A percentile compares a stretch with the other conserved stretches of the same genome.
Evolutionary conservation across 2,797 vertebrate genomes (phyloP).

Genomic region (Acipenser oxyrinchus): DNA sequence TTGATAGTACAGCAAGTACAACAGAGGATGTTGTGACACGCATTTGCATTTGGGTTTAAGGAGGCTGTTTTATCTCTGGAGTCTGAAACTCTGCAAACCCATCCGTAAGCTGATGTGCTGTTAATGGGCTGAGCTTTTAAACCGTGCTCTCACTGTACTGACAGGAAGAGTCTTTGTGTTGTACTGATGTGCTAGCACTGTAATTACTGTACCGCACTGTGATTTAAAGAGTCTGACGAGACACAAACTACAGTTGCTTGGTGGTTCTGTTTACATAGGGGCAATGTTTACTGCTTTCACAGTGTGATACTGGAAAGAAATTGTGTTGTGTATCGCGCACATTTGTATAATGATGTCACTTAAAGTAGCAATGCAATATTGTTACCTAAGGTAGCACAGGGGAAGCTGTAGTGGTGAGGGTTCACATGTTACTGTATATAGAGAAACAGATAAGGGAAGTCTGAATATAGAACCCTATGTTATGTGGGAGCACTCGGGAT

Average conservation of each 20-base stretch:
- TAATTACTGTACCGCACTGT: conserved; percentile 9
- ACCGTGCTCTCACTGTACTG: conserved; percentile 15
- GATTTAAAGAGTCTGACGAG: background rate
- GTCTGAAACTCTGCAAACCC: conserved; percentile 19
- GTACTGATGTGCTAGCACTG: conserved; percentile 18
- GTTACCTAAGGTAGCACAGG: background rate
- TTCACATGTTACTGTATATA: background rate
- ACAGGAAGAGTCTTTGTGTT: conserved; percentile 25
- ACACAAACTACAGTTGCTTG: background rate
- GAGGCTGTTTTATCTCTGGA: conserved; percentile 9
- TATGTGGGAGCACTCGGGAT: background rate
- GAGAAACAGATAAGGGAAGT: background rate
- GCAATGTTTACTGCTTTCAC: background rate
- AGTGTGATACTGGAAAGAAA: background rate
- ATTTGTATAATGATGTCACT: background rate
- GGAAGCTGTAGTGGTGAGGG: background rate
- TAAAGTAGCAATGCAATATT: background rate
- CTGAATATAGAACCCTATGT: background rate
- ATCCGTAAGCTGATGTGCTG: conserved; percentile 26
- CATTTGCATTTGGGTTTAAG: background rate
- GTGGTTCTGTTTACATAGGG: background rate
- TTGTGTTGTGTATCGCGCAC: background rate
- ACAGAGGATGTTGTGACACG: too few relatives aligned
- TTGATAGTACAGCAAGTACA: too few relatives aligned
- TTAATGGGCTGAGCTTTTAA: conserved; percentile 32